Evolutionary conservation across 2,797 vertebrate genomes (phyloP).

Genomic region (Notoglanidium macrostoma): DNA sequence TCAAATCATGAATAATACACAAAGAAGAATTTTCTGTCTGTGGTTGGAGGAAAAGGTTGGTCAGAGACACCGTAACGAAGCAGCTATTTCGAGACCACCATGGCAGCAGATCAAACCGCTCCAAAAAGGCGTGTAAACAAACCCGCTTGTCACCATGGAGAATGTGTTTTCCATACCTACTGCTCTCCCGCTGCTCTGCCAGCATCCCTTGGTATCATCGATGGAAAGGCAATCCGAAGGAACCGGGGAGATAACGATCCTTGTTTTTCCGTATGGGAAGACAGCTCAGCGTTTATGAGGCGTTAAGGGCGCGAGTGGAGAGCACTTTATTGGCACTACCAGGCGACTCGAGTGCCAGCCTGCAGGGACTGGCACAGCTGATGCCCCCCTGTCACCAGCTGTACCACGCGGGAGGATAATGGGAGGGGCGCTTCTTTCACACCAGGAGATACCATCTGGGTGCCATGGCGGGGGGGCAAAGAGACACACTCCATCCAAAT

Average conservation of each 20-base stretch:
- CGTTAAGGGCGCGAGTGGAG: conserved; percentile 53
- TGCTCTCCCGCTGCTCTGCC: conserved; percentile 74
- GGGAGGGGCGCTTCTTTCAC: conserved; percentile 60
- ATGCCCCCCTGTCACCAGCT: conserved; percentile 72
- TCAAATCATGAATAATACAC: not conserved
- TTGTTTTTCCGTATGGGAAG: not conserved
- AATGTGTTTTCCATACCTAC: conserved; percentile 72
- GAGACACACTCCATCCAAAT: conserved; percentile 6
- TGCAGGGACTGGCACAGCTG: conserved; percentile 79
- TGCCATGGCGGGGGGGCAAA: conserved; percentile 30
- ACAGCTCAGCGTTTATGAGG: conserved; percentile 37
- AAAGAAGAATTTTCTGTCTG: not conserved
- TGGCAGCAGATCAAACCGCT: conserved; percentile 46
- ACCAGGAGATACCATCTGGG: conserved; percentile 67
- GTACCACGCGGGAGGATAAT: conserved; percentile 60
- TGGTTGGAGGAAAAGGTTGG: not conserved
- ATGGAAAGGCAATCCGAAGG: conserved; percentile 30
- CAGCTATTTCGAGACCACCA: conserved; percentile 45
- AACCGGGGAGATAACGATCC: conserved; percentile 48
- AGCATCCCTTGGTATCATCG: conserved; percentile 72
- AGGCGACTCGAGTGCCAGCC: conserved; percentile 73
- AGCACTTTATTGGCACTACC: conserved; percentile 69
- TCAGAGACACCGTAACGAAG: conserved; percentile 5
- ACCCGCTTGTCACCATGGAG: conserved; percentile 63
- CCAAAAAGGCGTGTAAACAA: conserved; percentile 66